Base-by-base conservation (phyloP, 2,797 vertebrate species). In the Antennarius maculatus region DNA sequence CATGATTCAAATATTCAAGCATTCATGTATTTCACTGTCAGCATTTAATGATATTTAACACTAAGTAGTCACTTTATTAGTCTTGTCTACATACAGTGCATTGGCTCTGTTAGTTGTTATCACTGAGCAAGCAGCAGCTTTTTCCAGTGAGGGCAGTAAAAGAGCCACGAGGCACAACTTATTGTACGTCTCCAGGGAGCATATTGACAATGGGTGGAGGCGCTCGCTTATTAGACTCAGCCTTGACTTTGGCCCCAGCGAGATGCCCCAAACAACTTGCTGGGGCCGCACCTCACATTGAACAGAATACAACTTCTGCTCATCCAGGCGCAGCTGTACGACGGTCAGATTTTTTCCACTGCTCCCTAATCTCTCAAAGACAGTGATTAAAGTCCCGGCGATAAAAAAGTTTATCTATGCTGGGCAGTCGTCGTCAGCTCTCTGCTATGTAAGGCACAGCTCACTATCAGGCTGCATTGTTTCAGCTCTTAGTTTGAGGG, bases 321-420 rank as follows among this genome's bases (percentile, higher is more conserved):
- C 49, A 48, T 67, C 68, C n/a, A 72, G 65, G 61, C 15, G 15
- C 85, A 86, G 82, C 87, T 81, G 82, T 65, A 66, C 45, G 16
- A 57, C 79, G 79, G 80, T 79, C 77, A 79, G 80, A 87, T 89
- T 85, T 77, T 80, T 87, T 83, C 76, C 79, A 57, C 61, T 61
- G 61, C 50, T 11, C 37, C 64, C 58, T 86, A 86, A 88, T 87
- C 84, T 89, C 61, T 49, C 39, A 9, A 15, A 74, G 81, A 82
- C 77, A 77, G 74, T 16, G 53, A 82, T 58, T 73, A 3, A 7
- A 61, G 56, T 74, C 71, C n/a, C 45, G 9, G 68, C 67, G 71
- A 81, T 37, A 68, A 47, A 80, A 39, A 29, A 1, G 49, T 80
- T 80, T 87, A 88, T 90, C 86, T 83, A 39, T 31, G 39, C 54